Conservation (phyloP, 1,140 invertebrate species). For the Tetragnatha versicolor region DNA sequence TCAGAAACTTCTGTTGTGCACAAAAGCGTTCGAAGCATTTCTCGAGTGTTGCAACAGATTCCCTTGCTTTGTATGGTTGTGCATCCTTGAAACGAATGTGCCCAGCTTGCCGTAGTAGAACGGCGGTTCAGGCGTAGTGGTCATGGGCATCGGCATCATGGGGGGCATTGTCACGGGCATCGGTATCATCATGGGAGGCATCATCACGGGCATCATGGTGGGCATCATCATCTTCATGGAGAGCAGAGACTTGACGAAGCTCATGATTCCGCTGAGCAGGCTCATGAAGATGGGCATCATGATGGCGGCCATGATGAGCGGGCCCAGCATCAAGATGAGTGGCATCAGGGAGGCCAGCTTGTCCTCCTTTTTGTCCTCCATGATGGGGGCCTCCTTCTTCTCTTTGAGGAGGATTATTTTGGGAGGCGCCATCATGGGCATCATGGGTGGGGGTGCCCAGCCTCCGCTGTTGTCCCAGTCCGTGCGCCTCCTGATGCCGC, state of each 20-base stretch:
- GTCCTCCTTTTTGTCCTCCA: constrained; percentile 30
- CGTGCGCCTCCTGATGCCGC: constrained; percentile 3
- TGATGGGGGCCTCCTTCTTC: not conserved
- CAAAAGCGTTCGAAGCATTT: too few relatives aligned
- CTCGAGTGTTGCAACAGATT: too few relatives aligned
- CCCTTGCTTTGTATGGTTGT: too few relatives aligned
- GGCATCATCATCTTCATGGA: constrained; percentile 15
- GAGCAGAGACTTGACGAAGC: constrained; percentile 34
- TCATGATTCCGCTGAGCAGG: constrained; percentile 29
- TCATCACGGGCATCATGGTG: not conserved
- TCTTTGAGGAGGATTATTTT: constrained; percentile 35
- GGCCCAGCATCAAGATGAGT: constrained; percentile 21
- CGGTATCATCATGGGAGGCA: not conserved
- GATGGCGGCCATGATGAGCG: constrained; percentile 26
- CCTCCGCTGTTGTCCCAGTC: constrained; percentile 26
- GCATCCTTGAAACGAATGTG: too few relatives aligned
- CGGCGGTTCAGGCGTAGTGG: too few relatives aligned
- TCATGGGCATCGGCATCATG: not conserved
- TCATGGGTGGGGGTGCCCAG: not conserved
- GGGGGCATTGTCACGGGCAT: too few relatives aligned
- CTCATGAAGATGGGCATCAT: constrained; percentile 44
- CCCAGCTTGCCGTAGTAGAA: too few relatives aligned
- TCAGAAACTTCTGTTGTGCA: too few relatives aligned
- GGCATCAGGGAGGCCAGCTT: constrained; percentile 24
- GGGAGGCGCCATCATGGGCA: constrained; percentile 2